phyloP scores from a whole-genome alignment of 1,140 invertebrate species.

The Rhopalosiphum padi region DNA sequence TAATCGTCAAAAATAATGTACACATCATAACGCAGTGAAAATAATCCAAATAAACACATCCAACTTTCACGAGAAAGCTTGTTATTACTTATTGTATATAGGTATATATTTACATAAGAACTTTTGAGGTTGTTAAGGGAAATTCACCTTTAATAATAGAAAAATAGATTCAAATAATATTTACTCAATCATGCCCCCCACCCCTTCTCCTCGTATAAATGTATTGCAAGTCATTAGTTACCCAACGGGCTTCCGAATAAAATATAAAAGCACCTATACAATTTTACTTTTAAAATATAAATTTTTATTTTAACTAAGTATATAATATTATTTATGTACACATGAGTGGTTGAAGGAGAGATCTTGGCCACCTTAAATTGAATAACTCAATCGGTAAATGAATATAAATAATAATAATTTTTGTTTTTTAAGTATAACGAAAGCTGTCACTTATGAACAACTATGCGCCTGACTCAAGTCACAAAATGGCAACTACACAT shows the following conservation, averaged over 20 bases:
- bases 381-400: background rate
- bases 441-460: background rate
- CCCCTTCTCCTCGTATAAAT: background rate
- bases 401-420: background rate
- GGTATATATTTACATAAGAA: too few relatives aligned
- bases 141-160: background rate
- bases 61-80: background rate
- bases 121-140: background rate
- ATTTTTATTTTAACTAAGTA: background rate
- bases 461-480: background rate
- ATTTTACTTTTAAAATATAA: background rate
- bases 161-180: slow-evolving; percentile 11
- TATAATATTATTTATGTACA: background rate
- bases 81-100: background rate
- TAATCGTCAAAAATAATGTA: background rate
- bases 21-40: background rate
- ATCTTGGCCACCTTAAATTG: background rate
- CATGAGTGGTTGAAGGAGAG: rapidly evolving
- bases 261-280: background rate
- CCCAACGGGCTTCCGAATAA: background rate
- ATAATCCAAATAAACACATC: background rate
- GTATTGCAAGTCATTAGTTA: background rate
- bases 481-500: background rate
- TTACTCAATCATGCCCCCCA: background rate
- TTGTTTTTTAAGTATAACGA: background rate